A percentile compares a stretch with the other conserved stretches of the same genome.
These are phyloP conservation scores for Minunthozetes semirufus DNA, from an alignment of 2,888 invertebrate species.

Conservation along the genomic window DNA sequence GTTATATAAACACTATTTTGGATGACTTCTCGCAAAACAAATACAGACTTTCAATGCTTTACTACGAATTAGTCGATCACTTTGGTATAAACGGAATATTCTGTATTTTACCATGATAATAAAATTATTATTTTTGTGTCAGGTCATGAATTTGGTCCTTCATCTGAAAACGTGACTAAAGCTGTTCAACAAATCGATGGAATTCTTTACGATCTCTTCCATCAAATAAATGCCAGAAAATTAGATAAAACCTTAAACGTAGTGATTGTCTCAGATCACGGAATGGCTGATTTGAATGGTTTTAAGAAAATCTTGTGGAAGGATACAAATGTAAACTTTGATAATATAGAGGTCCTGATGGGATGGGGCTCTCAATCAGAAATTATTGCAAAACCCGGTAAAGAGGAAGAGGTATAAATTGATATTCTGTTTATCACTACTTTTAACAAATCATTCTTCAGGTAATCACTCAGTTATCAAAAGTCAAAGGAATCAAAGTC, in stretches of 20 bases:
- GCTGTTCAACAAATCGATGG: conserved; percentile 46
- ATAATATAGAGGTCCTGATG: conserved; percentile 38
- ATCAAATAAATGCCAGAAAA: conserved; percentile 41
- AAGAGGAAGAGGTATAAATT: too few species aligned
- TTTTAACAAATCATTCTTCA: too few species aligned
- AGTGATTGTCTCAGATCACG: conserved; percentile 48
- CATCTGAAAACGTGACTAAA: conserved; percentile 44
- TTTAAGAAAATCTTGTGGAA: conserved; percentile 41
- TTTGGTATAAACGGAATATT: too few species aligned
- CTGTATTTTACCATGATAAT: too few species aligned
- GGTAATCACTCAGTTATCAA: neutral
- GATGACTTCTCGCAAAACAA: conserved; percentile 30
- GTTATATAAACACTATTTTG: neutral
- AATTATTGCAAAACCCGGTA: conserved; percentile 5
- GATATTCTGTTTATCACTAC: too few species aligned
- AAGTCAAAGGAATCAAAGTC: conserved; percentile 41
- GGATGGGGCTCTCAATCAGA: conserved; percentile 40
- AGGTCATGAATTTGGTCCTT: conserved; percentile 47
- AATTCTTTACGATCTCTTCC: conserved; percentile 44
- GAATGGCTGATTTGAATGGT: conserved; percentile 45
- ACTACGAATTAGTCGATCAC: conserved; percentile 39
- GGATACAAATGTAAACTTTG: conserved; percentile 37
- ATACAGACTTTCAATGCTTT: conserved; percentile 42
- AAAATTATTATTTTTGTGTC: too few species aligned
- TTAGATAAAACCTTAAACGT: conserved; percentile 46